These are phyloP conservation scores for Cyprinus carpio DNA, from an alignment of 2,113 vertebrate species.

Conservation along the genomic window DNA sequence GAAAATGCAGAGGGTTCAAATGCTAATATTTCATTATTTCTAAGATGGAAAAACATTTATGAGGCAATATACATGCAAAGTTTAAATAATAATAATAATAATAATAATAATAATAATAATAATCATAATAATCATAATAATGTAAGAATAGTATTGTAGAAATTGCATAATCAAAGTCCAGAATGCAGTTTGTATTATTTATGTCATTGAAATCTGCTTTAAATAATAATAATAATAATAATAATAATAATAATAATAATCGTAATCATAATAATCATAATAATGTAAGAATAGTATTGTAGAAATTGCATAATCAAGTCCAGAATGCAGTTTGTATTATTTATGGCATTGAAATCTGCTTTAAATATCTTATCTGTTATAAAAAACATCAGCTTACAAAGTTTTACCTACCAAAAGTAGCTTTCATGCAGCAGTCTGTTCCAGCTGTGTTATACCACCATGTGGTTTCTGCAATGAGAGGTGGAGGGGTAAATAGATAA, in stretches of 20 bases:
- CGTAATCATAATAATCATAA: no score
- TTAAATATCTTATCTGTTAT: neutral
- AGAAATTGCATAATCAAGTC: neutral
- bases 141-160: neutral
- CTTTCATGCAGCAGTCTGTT: neutral
- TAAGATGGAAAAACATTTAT: neutral
- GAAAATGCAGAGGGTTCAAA: constrained; percentile 1
- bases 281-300: neutral
- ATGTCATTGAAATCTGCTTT: neutral
- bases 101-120: no score
- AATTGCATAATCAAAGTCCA: neutral
- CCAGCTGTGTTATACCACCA: neutral
- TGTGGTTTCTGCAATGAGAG: no score
- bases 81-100: neutral
- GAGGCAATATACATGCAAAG: neutral
- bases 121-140: neutral
- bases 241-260: no score
- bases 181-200: neutral
- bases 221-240: neutral
- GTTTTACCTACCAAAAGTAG: neutral
- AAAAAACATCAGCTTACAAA: neutral
- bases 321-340: neutral
- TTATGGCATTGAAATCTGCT: neutral
- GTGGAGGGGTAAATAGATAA: no score
- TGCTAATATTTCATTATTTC: neutral